Base-by-base conservation (phyloP, 2,888 invertebrate species). In the Hymenopus coronatus region DNA sequence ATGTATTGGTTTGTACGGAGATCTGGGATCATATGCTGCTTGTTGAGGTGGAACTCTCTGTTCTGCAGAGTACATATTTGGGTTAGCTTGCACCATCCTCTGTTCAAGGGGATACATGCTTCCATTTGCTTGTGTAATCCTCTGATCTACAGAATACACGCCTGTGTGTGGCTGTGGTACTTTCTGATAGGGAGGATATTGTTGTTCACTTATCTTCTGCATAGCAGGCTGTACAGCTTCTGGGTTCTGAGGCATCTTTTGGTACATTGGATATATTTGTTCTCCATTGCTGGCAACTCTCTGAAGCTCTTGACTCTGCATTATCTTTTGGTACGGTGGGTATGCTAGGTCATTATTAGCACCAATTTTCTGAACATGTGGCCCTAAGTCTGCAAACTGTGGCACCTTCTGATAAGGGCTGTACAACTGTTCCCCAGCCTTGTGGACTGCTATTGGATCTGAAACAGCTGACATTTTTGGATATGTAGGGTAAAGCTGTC, bases 1-100 rank as follows among this genome's bases (percentile, higher is more conserved):
- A 81, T 87, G 82, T 33, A 87, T 40, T 25, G 82, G 87, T 12
- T 87, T 87, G 82, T 87, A 87, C 4, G 87, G 87, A 33, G 82
- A 33, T n/a, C 87, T 87, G n/a, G 54, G 82, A 33, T 87, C 87
- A 40, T 82, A 82, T 20, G 20, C 6, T 20, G 54, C 54, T 25
- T 82, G 87, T 8, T 86, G 81, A 81, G 28, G 15, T 7, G 46
- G 54, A 70, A 25, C 54, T 25, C 54, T 70, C 25, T 70, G 54
- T 70, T 70, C 54, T 70, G 54, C 20, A 25, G 54, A 6, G 54
- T 70, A 70, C 25, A 70, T 70, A 54, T 54, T 54, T 54, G 54
- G 20, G 20, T 54, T 54, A 14, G 2, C 54, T 15, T 54, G 54
- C 20, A 20, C 15, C 54, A 70, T 70, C 20, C 54, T 70, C 54